Percentiles rank a stretch among this genome's conserved stretches.
Conservation (phyloP, 2,797 vertebrate genomes). For the Crocidura indochinensis region DNA sequence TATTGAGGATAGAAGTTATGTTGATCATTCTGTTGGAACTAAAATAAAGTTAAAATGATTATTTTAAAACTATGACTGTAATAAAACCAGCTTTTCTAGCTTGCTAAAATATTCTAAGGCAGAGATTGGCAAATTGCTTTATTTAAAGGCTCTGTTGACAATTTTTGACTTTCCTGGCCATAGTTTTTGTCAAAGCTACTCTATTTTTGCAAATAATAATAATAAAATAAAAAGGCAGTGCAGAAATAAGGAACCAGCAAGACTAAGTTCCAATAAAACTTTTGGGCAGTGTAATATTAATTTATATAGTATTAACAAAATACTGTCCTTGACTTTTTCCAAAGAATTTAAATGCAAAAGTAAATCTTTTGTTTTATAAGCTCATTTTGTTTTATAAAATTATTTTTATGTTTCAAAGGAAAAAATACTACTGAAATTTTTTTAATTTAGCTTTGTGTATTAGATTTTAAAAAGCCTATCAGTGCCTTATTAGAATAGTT, state of each 20-base stretch:
- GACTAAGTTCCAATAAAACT: conserved; percentile 19
- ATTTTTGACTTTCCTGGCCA: neutral
- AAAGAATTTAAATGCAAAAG: conserved; percentile 57
- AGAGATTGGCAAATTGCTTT: conserved; percentile 28
- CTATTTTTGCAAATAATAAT: neutral
- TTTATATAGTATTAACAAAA: conserved; percentile 42
- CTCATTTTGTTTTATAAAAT: conserved; percentile 33
- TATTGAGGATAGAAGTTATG: conserved; percentile 58
- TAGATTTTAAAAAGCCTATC: conserved; percentile 39
- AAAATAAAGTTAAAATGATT: conserved; percentile 47
- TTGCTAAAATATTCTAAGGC: conserved; percentile 55
- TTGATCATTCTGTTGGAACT: conserved; percentile 55
- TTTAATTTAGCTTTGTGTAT: conserved; percentile 33
- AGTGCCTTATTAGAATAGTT: conserved; percentile 22
- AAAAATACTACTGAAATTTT: conserved; percentile 10
- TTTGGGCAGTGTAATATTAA: conserved; percentile 44
- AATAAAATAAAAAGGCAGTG: neutral
- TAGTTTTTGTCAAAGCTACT: too few species aligned
- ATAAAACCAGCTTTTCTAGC: conserved; percentile 11
- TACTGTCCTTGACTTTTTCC: conserved; percentile 46
- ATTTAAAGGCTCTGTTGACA: conserved; percentile 6
- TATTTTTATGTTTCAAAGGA: conserved; percentile 31
- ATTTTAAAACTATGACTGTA: conserved; percentile 54
- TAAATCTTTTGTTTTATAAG: neutral
- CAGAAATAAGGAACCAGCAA: conserved; percentile 8